These are phyloP conservation scores for Philopotamus ludificatus DNA, from an alignment of 1,140 invertebrate genomes.

Conservation along the genomic window DNA sequence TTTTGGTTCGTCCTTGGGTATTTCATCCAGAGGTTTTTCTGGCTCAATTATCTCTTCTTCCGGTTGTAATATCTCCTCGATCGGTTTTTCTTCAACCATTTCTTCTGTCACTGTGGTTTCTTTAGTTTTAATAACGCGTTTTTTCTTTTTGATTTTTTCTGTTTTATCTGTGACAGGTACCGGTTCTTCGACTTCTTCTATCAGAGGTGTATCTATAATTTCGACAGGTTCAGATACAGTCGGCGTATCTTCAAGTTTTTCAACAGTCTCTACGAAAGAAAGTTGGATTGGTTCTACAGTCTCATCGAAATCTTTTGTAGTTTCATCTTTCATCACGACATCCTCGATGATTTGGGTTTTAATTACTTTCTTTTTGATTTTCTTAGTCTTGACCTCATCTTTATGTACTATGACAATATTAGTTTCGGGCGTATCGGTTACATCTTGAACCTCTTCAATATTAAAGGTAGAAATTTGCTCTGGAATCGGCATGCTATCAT, in stretches of 20 bases:
- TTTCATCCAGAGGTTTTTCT: conserved; percentile 21
- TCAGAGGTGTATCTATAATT: conserved; percentile 41
- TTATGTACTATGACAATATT: conserved; percentile 40
- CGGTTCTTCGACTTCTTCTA: conserved; percentile 42
- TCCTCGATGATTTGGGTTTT: conserved; percentile 27
- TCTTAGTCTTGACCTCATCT: conserved; percentile 39
- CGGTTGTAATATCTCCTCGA: conserved; percentile 42
- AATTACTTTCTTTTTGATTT: conserved; percentile 45
- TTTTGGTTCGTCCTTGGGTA: no score
- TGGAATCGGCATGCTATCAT: conserved; percentile 34
- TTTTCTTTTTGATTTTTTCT: conserved; percentile 43
- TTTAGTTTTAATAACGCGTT: conserved; percentile 38
- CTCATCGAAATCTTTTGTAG: conserved; percentile 47
- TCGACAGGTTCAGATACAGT: conserved; percentile 1
- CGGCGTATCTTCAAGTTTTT: conserved; percentile 47
- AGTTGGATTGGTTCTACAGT: no score
- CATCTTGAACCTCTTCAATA: conserved; percentile 39
- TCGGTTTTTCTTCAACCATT: conserved; percentile 38
- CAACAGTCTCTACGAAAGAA: conserved; percentile 47
- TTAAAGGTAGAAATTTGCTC: conserved; percentile 32
- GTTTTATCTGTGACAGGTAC: conserved; percentile 43
- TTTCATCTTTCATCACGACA: conserved; percentile 42
- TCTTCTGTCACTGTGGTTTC: conserved; percentile 43
- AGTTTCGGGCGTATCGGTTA: conserved; percentile 12
- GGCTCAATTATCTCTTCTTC: conserved; percentile 31